phyloP scores from a whole-genome alignment of 2,888 invertebrate species.

The Nephrotoma guestfalica region DNA sequence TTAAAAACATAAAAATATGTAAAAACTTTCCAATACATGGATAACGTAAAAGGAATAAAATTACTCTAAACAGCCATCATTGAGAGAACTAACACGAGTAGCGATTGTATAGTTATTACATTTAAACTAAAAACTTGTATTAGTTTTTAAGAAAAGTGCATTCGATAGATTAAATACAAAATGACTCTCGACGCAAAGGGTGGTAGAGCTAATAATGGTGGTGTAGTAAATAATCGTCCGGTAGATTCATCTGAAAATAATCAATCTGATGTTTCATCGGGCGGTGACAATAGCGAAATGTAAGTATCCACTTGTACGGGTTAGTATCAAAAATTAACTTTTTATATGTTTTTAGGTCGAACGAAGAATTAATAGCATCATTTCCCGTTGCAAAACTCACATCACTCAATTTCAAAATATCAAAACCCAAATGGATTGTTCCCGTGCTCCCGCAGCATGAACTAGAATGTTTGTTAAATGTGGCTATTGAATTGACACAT shows the following conservation, averaged over 20 bases:
- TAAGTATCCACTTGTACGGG: slow-evolving; percentile 1
- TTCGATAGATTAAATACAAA: slow-evolving; percentile 5
- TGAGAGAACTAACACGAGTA: background rate
- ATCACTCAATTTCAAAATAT: slow-evolving; percentile 89
- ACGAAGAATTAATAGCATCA: slow-evolving; percentile 28
- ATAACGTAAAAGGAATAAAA: background rate
- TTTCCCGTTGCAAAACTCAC: slow-evolving; percentile 82
- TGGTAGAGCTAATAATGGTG: slow-evolving; percentile 15
- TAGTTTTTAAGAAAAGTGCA: background rate
- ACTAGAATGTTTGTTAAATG: slow-evolving; percentile 77
- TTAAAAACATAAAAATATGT: background rate
- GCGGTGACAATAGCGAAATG: slow-evolving; percentile 13
- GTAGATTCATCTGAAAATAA: slow-evolving; percentile 15
- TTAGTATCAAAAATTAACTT: slow-evolving; percentile 6
- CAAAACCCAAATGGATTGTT: slow-evolving; percentile 91
- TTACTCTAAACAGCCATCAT: background rate
- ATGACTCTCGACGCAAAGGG: slow-evolving; percentile 32
- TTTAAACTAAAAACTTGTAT: background rate
- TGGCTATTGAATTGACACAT: slow-evolving; percentile 73
- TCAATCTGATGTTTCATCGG: slow-evolving; percentile 16
- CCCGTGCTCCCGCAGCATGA: slow-evolving; percentile 95
- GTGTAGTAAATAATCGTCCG: slow-evolving; percentile 7
- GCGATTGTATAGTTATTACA: background rate
- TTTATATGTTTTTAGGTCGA: slow-evolving; percentile 19
- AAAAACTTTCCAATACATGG: background rate